Percentiles rank a stretch among this genome's conserved stretches.
Conservation (phyloP, 1,140 invertebrate species). For the Pogonognathellus flavescens region DNA sequence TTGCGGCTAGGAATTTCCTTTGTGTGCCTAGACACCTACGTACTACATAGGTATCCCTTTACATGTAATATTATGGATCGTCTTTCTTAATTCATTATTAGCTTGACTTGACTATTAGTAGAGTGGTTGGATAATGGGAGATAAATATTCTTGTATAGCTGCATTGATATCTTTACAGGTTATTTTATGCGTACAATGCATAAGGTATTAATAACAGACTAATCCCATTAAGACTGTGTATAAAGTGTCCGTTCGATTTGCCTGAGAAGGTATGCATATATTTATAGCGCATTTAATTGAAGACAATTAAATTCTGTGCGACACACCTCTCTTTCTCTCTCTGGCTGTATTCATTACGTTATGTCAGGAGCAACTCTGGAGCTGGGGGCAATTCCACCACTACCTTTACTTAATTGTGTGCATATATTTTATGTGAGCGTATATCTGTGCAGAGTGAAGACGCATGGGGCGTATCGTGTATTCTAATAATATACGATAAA, state of each 20-base stretch:
- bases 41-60: too few relatives aligned
- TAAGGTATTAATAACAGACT: background rate
- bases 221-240: background rate
- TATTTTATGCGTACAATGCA: background rate
- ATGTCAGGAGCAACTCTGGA: too few relatives aligned
- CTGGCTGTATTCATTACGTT: background rate
- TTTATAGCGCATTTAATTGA: background rate
- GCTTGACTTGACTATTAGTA: background rate
- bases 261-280: background rate
- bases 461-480: too few relatives aligned
- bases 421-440: background rate
- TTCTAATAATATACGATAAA: too few relatives aligned
- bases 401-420: background rate
- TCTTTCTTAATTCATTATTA: too few relatives aligned
- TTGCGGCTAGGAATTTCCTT: too few relatives aligned
- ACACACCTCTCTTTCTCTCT: background rate
- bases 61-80: too few relatives aligned
- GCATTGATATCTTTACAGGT: background rate
- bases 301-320: conserved; percentile 1
- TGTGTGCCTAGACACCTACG: too few relatives aligned
- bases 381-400: too few relatives aligned
- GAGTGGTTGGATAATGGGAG: conserved; percentile 3
- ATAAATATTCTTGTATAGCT: background rate
- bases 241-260: background rate
- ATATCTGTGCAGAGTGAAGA: background rate